phyloP scores from a whole-genome alignment of 2,888 invertebrate genomes.

The Tanytarsus gracilentus region DNA sequence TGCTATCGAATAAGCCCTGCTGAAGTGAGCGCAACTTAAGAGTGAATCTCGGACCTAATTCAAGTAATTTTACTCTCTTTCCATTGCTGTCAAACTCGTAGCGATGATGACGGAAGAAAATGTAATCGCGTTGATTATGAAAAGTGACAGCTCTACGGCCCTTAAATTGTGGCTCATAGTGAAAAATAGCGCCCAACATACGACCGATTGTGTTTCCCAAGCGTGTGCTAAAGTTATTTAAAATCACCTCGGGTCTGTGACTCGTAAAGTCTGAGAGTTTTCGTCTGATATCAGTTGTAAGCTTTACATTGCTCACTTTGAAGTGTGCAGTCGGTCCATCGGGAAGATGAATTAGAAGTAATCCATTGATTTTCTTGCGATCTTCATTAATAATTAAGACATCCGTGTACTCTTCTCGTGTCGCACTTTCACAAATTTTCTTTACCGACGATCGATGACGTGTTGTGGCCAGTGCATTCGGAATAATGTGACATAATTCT shows the following conservation, averaged over 20 bases:
- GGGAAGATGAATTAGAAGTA: conserved; percentile 88
- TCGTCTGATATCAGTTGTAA: conserved; percentile 74
- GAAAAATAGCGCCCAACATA: conserved; percentile 89
- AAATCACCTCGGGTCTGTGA: conserved; percentile 89
- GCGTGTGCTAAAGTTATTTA: conserved; percentile 93
- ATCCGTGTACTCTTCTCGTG: conserved; percentile 72
- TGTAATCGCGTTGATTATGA: conserved; percentile 97
- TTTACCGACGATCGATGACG: conserved; percentile 86
- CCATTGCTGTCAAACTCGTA: conserved; percentile 82
- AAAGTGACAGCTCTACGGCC: conserved; percentile 92
- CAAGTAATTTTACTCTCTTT: conserved; percentile 65
- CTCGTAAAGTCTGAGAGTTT: conserved; percentile 71
- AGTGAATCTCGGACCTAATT: conserved; percentile 96
- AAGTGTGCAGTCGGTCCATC: conserved; percentile 96
- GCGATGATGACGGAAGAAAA: conserved; percentile 97
- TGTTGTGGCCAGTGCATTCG: conserved; percentile 80
- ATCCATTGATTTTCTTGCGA: conserved; percentile 81
- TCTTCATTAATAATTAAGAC: conserved; percentile 92
- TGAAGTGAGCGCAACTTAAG: conserved; percentile 85
- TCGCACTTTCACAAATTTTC: conserved; percentile 81
- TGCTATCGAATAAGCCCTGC: conserved; percentile 94
- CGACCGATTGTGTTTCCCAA: conserved; percentile 83
- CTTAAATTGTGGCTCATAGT: conserved; percentile 90
- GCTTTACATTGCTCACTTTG: conserved; percentile 82
- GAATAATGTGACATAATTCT: conserved; percentile 83